A percentile compares a stretch with the other conserved stretches of the same genome.
These are phyloP conservation scores for Plebejus melissa DNA, from an alignment of 2,888 invertebrate species.

Conservation along the genomic window DNA sequence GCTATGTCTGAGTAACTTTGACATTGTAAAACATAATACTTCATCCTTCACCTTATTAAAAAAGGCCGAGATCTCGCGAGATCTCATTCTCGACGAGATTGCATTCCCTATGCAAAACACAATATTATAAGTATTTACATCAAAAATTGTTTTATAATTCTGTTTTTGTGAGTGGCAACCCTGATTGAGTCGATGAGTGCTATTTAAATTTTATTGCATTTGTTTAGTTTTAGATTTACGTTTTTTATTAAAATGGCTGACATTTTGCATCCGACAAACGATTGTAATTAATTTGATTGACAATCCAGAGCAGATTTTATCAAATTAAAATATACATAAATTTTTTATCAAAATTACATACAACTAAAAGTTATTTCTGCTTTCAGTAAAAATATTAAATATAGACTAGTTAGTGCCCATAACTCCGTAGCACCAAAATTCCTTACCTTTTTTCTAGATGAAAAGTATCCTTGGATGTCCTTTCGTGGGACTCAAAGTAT, in stretches of 20 bases:
- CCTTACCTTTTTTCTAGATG: too few species aligned
- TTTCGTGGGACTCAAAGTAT: too few species aligned
- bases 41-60: too few species aligned
- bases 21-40: too few species aligned
- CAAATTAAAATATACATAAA: conserved; percentile 3
- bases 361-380: neutral
- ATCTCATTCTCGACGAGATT: too few species aligned
- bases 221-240: conserved; percentile 15
- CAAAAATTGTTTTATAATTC: neutral
- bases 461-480: too few species aligned
- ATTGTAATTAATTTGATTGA: conserved; percentile 3
- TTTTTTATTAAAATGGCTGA: conserved; percentile 4
- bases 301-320: neutral
- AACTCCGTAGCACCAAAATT: too few species aligned
- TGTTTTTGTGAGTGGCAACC: neutral
- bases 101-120: too few species aligned
- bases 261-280: neutral
- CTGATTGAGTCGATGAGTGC: neutral
- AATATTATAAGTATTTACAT: too few species aligned
- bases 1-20: too few species aligned
- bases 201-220: conserved; percentile 6
- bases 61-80: too few species aligned
- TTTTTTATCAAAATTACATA: neutral
- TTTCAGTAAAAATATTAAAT: neutral
- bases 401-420: too few species aligned